Evolutionary conservation across 2,888 invertebrate genomes (phyloP), one percentile per base, ranked within the genome.

Genomic region (Heliconius charithonia): DNA sequence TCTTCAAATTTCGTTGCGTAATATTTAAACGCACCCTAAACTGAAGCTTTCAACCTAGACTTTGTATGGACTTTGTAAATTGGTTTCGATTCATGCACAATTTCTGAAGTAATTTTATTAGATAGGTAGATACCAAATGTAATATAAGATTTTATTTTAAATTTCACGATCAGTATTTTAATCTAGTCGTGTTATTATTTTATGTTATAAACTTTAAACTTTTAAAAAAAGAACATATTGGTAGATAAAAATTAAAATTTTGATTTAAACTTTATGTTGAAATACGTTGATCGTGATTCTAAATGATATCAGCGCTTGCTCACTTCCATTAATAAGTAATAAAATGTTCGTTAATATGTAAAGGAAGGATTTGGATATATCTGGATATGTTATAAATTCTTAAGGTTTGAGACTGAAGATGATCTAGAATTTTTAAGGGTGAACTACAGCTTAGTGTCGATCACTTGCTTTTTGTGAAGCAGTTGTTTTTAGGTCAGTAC

Each of bases 121-220:
- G 91, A 88, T 93, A 93, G 92, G 86, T 92, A 92, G 90, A 85
- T 88, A 90, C 87, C 87, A 86, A 90, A 90, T 91, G 81, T 91
- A 90, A 87, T 77, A 79, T 91, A 88, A 87, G 86, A 72, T 59
- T n/a, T 83, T 72, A 72, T 59, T 72, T 72, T 72, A 72, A 83
- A 56, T 37, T 75, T 72, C 75, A 77, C 80, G 78, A 70, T 80
- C 76, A 77, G 77, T 65, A 70, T 75, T 45, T 59, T 77, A 74
- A 67, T 79, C 71, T 75, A 78, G 62, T 77, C 73, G 71, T 63
- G 51, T 71, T 27, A 67, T 80, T 82, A 82, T 72, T 72, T 85
- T 66, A 22, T 27, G 3, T 32, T 41, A 41, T 22, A 74, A 41
- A n/a, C n/a, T n/a, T 62, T 25, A 9, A 41, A 22, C 4, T 74